Evolutionary conservation across 2,888 invertebrate genomes (phyloP).

Genomic region (Heliothis peltigera): DNA sequence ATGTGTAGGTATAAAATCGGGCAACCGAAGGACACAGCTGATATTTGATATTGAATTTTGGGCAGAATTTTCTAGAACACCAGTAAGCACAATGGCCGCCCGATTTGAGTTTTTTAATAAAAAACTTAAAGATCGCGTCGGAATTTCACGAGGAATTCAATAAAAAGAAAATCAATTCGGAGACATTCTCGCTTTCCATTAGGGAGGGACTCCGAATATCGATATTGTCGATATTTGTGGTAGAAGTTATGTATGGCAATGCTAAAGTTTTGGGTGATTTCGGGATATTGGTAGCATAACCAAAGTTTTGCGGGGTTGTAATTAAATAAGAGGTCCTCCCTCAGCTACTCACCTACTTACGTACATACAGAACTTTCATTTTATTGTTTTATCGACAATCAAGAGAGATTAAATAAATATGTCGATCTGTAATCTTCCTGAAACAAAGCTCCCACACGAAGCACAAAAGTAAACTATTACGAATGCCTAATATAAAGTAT

Average conservation of each 20-base stretch:
- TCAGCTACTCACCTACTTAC: background rate
- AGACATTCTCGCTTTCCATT: constrained; percentile 18
- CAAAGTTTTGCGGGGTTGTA: background rate
- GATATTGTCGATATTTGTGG: constrained; percentile 29
- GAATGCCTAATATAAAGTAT: background rate
- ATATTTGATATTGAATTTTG: background rate
- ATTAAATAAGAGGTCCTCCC: constrained; percentile 16
- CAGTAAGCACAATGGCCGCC: constrained; percentile 5
- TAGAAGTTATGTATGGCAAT: constrained; percentile 8
- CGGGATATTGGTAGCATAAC: background rate
- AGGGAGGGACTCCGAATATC: constrained; percentile 16
- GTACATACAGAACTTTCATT: background rate
- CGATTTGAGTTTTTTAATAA: constrained; percentile 30
- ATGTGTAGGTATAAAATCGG: too few relatives aligned
- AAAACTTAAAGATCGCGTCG: constrained; percentile 1
- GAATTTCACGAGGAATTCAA: constrained; percentile 56
- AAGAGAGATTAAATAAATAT: background rate
- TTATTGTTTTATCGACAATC: background rate
- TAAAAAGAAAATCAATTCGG: constrained; percentile 39
- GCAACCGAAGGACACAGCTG: too few relatives aligned
- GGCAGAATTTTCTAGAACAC: constrained; percentile 10
- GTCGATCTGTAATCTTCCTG: background rate
- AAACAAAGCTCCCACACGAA: background rate
- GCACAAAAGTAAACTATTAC: background rate
- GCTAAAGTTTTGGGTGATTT: constrained; percentile 15